These are phyloP conservation scores for Phylloscopus whistleri DNA, from an alignment of 2,113 vertebrate species.

Conservation along the genomic window DNA sequence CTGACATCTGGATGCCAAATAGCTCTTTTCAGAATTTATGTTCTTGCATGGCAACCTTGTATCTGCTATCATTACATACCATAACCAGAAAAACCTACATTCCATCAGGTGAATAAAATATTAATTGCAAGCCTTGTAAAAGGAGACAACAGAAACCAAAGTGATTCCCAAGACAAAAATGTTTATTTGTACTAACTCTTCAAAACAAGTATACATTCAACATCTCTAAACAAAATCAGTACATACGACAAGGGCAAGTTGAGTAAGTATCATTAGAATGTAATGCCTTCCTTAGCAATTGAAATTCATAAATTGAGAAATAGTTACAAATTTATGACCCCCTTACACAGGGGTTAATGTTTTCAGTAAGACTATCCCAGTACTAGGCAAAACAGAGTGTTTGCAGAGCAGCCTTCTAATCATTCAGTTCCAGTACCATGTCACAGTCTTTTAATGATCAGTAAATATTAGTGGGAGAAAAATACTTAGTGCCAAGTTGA, in stretches of 20 bases:
- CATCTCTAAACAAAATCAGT: constrained; percentile 46
- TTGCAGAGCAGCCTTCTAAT: not conserved
- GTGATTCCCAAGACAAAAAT: not conserved
- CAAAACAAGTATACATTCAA: constrained; percentile 45
- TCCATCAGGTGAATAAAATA: not conserved
- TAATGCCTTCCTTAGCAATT: not conserved
- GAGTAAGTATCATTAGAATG: not conserved
- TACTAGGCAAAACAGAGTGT: not conserved
- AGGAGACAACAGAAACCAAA: not conserved
- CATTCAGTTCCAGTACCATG: not conserved
- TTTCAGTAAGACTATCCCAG: not conserved
- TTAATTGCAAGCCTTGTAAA: not conserved
- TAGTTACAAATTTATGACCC: not conserved
- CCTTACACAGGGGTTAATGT: not conserved
- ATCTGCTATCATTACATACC: not conserved
- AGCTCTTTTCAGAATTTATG: not conserved
- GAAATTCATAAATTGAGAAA: not conserved
- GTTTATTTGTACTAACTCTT: constrained; percentile 70
- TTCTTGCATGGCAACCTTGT: not conserved
- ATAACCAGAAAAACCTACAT: not conserved
- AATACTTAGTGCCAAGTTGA: not conserved
- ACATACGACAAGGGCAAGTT: not conserved
- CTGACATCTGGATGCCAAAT: not conserved
- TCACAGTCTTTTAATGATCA: not conserved
- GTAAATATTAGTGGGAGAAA: not conserved